phyloP scores from a whole-genome alignment of 1,140 invertebrate genomes.

The Drosophila cardini region DNA sequence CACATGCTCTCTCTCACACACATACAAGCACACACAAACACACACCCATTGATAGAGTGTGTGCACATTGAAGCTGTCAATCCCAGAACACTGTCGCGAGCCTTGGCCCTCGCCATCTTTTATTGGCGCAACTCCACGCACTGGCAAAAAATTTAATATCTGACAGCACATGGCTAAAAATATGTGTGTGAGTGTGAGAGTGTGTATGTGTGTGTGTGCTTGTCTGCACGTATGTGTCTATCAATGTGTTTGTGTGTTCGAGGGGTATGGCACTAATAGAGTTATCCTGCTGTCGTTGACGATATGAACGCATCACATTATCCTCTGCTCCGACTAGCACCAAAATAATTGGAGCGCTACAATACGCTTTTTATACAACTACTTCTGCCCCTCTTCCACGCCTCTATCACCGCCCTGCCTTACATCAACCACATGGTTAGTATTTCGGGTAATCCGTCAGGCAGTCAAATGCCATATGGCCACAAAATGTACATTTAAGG shows the following conservation, averaged over 20 bases:
- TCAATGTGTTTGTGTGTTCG: constrained; percentile 7
- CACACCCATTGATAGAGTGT: constrained; percentile 14
- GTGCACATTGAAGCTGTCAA: constrained; percentile 54
- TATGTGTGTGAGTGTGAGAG: constrained; percentile 40
- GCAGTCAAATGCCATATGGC: constrained; percentile 37
- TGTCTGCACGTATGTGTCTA: constrained; percentile 13
- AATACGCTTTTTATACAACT: not conserved
- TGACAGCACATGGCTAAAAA: constrained; percentile 19
- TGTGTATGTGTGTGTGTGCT: constrained; percentile 31
- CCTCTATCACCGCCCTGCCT: not conserved
- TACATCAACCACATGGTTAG: constrained; percentile 17
- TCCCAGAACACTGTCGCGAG: constrained; percentile 34
- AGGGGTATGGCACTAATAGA: constrained; percentile 62
- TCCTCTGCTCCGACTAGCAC: constrained; percentile 48
- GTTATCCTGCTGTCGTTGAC: constrained; percentile 62
- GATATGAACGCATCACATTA: constrained; percentile 73
- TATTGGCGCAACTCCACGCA: constrained; percentile 55
- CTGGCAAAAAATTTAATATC: constrained; percentile 71
- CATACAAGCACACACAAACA: constrained; percentile 26
- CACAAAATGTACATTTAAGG: constrained; percentile 45
- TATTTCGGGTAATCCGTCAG: constrained; percentile 49
- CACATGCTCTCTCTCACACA: constrained; percentile 26
- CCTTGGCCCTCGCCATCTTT: constrained; percentile 48
- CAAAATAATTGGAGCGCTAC: constrained; percentile 60
- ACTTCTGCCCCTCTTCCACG: no score